Conservation (phyloP, 2,888 invertebrate genomes). For the Euproctis similis region DNA sequence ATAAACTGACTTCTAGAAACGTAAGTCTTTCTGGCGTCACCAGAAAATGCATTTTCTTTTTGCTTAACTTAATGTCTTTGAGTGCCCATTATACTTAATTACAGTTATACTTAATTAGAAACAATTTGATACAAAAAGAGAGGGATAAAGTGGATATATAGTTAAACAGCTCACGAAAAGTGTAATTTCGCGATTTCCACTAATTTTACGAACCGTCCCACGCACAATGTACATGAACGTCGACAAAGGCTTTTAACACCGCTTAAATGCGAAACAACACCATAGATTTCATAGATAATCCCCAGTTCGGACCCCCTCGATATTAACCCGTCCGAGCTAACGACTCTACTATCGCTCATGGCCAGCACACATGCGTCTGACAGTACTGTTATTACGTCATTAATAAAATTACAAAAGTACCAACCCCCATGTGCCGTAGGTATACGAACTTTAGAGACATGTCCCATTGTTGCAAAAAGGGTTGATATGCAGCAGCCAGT, state of each 20-base stretch:
- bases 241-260: constrained; percentile 16
- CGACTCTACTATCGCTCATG: constrained; percentile 72
- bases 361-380: constrained; percentile 71
- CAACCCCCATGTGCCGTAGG: constrained; percentile 57
- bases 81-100: too few species aligned
- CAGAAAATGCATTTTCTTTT: too few species aligned
- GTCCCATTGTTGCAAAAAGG: constrained; percentile 38
- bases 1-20: too few species aligned
- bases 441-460: constrained; percentile 51
- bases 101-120: too few species aligned
- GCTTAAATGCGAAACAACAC: constrained; percentile 34
- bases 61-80: too few species aligned
- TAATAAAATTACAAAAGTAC: constrained; percentile 76
- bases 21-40: too few species aligned
- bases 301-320: constrained; percentile 57
- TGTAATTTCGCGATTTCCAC: too few species aligned
- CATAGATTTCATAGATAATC: constrained; percentile 56
- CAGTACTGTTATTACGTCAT: constrained; percentile 75
- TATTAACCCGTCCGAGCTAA: constrained; percentile 72
- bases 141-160: too few species aligned
- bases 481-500: constrained; percentile 44
- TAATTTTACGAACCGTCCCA: too few species aligned
- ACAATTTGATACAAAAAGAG: too few species aligned
- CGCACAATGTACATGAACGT: too few species aligned
- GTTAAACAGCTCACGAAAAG: too few species aligned